Base-by-base conservation (phyloP, 2,113 vertebrate species). In the Plotosus lineatus region DNA sequence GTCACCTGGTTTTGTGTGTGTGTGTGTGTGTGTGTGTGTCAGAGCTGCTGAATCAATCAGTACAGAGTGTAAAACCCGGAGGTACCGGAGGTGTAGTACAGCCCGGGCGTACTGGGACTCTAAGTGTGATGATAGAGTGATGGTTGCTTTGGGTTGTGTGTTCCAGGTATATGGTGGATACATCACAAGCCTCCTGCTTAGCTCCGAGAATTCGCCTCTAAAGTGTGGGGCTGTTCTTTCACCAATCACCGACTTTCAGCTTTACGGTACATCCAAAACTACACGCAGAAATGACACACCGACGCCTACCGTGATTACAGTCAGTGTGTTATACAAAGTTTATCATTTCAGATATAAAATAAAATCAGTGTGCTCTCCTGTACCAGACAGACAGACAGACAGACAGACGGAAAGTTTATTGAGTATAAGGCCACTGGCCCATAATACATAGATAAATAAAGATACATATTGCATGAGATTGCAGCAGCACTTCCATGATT, bases 91-190 rank as follows among this genome's bases (percentile, higher is more conserved):
- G n/a, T n/a, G n/a, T n/a, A n/a, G n/a, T n/a, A n/a, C n/a, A 66
- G 15, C 17, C 8, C 0, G 19, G 11, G n/a, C 28, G 28, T n/a
- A 1, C 38, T 68, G 36, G 38, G 15, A 38, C 38, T 44, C 4
- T 42, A 4, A n/a, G 10, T 42, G 21, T 66, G 61, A 40, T 66
- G 36, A 65, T 38, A 33, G 31, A 36, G 3, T 23, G 36, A 66
- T 38, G 21, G 42, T n/a, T 26, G 23, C 44, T 44, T 0, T 44
- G 23, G 48, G 69, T 72, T 74, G 56, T 74, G 44, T 75, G 1
- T 76, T 85, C 42, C 85, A 98, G 96, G 97, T 96, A 77, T 99
- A 97, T 0, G 97, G 97, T 0, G 97, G 96, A 28, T 99, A 97
- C 78, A 91, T 99, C 86, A 97, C 95, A 86, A 93, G 94, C 17